Evolutionary conservation across 2,113 vertebrate species (phyloP), one percentile per base, ranked within the genome.

Genomic region (Pundamilia nyererei): DNA sequence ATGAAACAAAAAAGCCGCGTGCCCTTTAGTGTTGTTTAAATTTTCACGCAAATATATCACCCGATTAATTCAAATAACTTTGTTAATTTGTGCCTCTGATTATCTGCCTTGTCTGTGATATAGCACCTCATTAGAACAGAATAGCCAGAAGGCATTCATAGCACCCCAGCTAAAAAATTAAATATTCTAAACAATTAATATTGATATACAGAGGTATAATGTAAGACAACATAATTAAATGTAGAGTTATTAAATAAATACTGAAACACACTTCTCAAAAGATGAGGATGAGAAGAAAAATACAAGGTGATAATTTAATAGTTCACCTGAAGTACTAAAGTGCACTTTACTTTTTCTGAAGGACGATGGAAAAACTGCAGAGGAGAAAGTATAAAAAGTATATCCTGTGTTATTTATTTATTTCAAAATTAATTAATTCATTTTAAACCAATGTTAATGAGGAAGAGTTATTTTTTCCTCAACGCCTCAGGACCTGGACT

Each of bases 51-150:
- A 94, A 91, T 87, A 86, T 87, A 82, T 93, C 90, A 89, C 79
- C 89, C 92, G 93, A 93, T 93, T 95, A 91, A 95, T 96, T 94
- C 79, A 90, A 92, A 88, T 89, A 95, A 94, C 89, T 93, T 92
- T 89, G 93, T 94, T 95, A 87, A 95, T 93, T 94, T 92, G 89
- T 91, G 90, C 86, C 84, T 84, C 87, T 93, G 88, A 93, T 93
- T 95, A 92, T 93, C 89, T 89, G 90, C 87, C 87, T 65, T 47
- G 68, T 89, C 81, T 62, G 51, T 95, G 94, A 95, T 94, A 89
- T 92, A 93, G 93, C 91, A 92, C 88, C 93, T 95, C 93, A 95
- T 95, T 95, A 96, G 89, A 93, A 92, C 79, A 38, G 65, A 84
- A 91, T 47, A 81, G 85, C 90, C 93, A 86, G 72, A 80, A 93